Base-by-base conservation (phyloP, 64 coral and sea anemone genomes). In the Cladopsammia gracilis region DNA sequence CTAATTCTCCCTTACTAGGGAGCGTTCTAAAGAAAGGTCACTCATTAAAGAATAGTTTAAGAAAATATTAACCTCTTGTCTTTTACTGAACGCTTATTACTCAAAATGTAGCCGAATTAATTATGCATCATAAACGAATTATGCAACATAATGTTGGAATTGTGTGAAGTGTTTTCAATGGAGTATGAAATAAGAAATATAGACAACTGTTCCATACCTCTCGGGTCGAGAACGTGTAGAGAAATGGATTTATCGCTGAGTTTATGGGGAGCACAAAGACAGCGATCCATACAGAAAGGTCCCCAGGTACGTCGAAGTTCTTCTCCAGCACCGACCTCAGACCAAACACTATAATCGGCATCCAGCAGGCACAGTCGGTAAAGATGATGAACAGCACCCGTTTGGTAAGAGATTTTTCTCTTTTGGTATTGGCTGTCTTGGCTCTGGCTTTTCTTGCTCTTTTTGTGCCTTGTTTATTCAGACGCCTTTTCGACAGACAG, bases 221-320 rank as follows among this genome's bases (percentile, higher is more conserved):
- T 16, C 14, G 77, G 34, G 51, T 81, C 12, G 77, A 58, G 13
- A 81, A 13, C 2, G 77, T 81, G 77, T 81, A 81, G 12, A 81
- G 42, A 6, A 81, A 13, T 12, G 77, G 77, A 62, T 81, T 81
- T 10, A 81, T 19, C 25, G 77, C 51, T 56, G 77, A 56, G 26
- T 81, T 81, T 14, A 81, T 81, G 22, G 77, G 77, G 4, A 81
- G 52, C 2, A 81, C 77, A 20, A 81, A 81, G 1, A 81, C 77
- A 12, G 77, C 77, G 10, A 81, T 81, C 77, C 77, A 81, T 14
- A 43, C 77, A 19, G 71, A 10, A 4, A 73, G 71, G 43, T 73
- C 71, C 9, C 42, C 44, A 16, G 13, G 13, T 3, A 26, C 26
- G 12, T 46, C 14, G 43, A 16, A 44, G 45, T 44, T 14, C 43